A percentile compares a stretch with the other conserved stretches of the same genome.
Evolutionary conservation across 2,888 invertebrate species (phyloP).

Genomic region (Chrysomela aeneicollis): DNA sequence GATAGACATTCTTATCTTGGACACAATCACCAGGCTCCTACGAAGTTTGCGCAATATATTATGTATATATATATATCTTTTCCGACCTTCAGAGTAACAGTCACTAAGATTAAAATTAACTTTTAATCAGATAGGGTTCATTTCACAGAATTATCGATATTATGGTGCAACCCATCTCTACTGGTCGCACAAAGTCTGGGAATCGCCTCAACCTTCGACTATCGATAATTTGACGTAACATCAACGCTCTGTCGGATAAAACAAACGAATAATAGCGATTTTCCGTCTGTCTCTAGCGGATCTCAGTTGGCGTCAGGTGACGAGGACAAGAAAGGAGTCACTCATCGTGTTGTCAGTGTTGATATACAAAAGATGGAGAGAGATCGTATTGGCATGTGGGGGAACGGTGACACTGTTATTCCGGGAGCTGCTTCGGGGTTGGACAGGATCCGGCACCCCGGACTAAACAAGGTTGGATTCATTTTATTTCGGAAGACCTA

Average conservation of each 20-base stretch:
- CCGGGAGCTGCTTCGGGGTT: constrained; percentile 47
- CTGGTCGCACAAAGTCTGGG: too few relatives aligned
- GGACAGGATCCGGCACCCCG: constrained; percentile 46
- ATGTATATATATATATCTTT: too few relatives aligned
- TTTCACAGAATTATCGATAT: too few relatives aligned
- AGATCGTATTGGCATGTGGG: constrained; percentile 52
- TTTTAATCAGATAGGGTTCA: too few relatives aligned
- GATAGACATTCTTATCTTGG: too few relatives aligned
- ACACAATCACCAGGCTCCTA: too few relatives aligned
- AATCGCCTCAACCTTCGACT: too few relatives aligned
- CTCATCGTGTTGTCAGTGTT: constrained; percentile 19
- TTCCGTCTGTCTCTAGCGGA: constrained; percentile 24
- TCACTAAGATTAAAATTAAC: too few relatives aligned
- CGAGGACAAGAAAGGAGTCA: constrained; percentile 12
- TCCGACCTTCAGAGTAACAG: too few relatives aligned
- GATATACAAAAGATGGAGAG: constrained; percentile 42
- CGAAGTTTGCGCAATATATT: too few relatives aligned
- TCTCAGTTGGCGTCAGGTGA: constrained; percentile 20
- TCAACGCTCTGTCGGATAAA: background rate
- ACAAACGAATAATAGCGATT: background rate
- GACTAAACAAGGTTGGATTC: constrained; percentile 50
- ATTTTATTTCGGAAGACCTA: too few relatives aligned
- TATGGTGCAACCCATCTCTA: too few relatives aligned
- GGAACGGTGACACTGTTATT: constrained; percentile 47
- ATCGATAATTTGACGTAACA: background rate